These are phyloP conservation scores for Actenoides hombroni DNA, from an alignment of 2,113 vertebrate genomes.

Conservation along the genomic window DNA sequence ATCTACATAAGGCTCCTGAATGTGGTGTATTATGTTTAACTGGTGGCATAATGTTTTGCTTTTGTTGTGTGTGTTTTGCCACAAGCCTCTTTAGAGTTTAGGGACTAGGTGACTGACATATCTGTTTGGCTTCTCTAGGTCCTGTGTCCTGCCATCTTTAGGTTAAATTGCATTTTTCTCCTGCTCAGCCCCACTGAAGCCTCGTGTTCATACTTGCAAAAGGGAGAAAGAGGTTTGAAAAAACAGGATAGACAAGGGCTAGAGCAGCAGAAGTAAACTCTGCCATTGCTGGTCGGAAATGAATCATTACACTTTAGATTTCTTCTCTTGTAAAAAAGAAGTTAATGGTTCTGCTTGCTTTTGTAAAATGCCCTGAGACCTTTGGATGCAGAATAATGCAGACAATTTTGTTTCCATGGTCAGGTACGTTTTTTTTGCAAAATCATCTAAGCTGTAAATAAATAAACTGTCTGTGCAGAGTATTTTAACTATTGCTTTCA, in stretches of 20 bases:
- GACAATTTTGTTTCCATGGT: neutral
- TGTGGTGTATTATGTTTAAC: neutral
- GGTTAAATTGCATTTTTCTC: neutral
- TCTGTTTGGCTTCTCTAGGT: neutral
- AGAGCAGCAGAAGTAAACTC: neutral
- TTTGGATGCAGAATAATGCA: neutral
- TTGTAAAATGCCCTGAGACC: neutral
- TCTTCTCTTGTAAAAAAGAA: neutral
- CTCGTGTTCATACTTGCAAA: neutral
- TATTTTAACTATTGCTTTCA: neutral
- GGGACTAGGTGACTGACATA: neutral
- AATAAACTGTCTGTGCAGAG: neutral
- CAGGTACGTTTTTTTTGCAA: neutral
- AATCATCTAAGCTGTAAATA: neutral
- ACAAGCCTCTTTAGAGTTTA: neutral
- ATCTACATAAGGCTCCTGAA: neutral
- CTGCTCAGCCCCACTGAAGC: neutral
- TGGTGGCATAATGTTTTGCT: neutral
- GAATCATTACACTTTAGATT: neutral
- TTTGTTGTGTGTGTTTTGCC: rapidly evolving
- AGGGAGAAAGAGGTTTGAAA: neutral
- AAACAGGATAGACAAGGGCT: neutral
- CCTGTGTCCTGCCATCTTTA: neutral
- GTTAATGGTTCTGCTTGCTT: neutral
- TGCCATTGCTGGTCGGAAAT: neutral